phyloP scores from a whole-genome alignment of 2,113 vertebrate genomes.

The Chamaea fasciata region DNA sequence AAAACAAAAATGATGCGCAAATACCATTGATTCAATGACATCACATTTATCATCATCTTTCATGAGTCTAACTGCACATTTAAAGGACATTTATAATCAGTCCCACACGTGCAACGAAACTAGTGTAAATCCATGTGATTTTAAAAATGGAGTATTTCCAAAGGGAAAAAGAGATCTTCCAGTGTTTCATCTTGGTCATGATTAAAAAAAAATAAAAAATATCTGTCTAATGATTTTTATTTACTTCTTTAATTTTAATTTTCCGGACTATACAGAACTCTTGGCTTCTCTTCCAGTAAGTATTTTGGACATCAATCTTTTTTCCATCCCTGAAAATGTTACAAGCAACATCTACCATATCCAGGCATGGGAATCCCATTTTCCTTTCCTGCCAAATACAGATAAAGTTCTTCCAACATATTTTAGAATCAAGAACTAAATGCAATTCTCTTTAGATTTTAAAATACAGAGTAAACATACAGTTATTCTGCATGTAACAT shows the following conservation, averaged over 20 bases:
- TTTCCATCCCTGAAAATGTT: not conserved
- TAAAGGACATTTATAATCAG: not conserved
- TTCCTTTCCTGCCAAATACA: not conserved
- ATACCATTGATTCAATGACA: not conserved
- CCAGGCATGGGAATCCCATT: not conserved
- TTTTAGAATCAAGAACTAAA: not conserved
- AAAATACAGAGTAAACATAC: not conserved
- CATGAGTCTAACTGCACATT: not conserved
- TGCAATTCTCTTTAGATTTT: not conserved
- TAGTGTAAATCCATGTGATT: not conserved
- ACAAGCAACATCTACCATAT: not conserved
- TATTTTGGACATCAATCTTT: not conserved
- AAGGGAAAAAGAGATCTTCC: not conserved
- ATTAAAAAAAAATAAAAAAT: not conserved
- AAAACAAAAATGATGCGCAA: not conserved
- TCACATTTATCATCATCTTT: not conserved
- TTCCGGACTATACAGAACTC: not conserved
- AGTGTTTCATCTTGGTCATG: not conserved
- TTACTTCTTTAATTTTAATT: not conserved
- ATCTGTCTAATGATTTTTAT: not conserved
- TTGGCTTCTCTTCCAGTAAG: not conserved
- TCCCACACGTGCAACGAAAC: not conserved
- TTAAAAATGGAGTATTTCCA: not conserved
- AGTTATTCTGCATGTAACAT: not conserved
- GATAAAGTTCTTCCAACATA: not conserved